phyloP scores from a whole-genome alignment of 2,797 vertebrate species.

The Labroides dimidiatus region DNA sequence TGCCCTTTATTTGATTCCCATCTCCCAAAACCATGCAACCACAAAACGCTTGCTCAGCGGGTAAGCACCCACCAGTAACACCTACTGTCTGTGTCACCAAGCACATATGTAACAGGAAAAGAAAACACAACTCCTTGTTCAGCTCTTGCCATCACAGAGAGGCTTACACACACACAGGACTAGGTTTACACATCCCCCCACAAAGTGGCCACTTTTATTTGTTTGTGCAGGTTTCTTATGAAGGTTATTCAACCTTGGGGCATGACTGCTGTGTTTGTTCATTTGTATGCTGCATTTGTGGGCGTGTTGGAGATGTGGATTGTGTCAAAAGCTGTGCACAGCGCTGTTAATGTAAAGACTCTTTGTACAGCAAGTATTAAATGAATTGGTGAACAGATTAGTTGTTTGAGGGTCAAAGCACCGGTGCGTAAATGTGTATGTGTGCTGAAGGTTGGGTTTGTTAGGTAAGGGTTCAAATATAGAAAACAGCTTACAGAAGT shows the following conservation, averaged over 20 bases:
- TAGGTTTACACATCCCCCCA: conserved; percentile 26
- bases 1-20: neutral
- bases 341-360: conserved; percentile 23
- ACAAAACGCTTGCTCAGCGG: conserved; percentile 4
- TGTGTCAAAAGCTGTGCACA: conserved; percentile 12
- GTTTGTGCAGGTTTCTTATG: conserved; percentile 54
- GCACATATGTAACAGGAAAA: conserved; percentile 26
- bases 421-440: neutral
- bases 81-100: conserved; percentile 1
- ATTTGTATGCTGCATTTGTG: conserved; percentile 26
- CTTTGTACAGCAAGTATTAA: conserved; percentile 40
- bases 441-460: conserved; percentile 41
- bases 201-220: conserved; percentile 28
- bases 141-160: conserved; percentile 6
- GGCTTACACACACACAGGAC: conserved; percentile 13
- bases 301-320: conserved; percentile 28
- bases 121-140: conserved; percentile 53
- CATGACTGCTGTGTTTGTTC: conserved; percentile 56
- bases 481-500: conserved; percentile 25
- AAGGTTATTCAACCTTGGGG: neutral
- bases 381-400: conserved; percentile 49
- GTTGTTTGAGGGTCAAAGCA: conserved; percentile 39
- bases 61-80: conserved; percentile 3
- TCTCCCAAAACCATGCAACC: neutral
- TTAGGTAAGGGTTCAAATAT: conserved; percentile 15